Evolutionary conservation across 2,888 invertebrate species (phyloP).

Genomic region (Spialia ferax): DNA sequence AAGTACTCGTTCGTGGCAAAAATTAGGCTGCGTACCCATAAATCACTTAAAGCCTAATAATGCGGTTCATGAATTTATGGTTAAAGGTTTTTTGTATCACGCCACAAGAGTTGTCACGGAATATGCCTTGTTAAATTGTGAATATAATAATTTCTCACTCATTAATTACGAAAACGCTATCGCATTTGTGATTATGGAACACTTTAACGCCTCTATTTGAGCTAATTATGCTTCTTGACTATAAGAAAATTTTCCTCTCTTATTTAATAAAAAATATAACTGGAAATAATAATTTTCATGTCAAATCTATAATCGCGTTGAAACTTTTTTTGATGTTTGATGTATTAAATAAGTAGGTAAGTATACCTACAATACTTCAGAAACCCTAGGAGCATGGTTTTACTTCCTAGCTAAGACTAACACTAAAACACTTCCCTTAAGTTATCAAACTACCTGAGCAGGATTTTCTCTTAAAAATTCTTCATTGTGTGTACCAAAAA

Average conservation of each 20-base stretch:
- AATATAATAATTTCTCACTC: conserved; percentile 37
- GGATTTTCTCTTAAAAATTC: too few species aligned
- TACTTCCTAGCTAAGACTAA: too few species aligned
- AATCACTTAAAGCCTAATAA: conserved; percentile 47
- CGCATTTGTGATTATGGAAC: conserved; percentile 30
- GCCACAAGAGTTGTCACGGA: conserved; percentile 34
- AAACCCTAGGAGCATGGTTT: too few species aligned
- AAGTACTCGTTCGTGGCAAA: conserved; percentile 45
- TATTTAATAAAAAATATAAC: background rate
- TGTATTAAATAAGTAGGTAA: too few species aligned
- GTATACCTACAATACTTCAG: too few species aligned
- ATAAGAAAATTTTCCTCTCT: background rate
- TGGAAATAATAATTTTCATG: background rate
- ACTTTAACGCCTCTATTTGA: conserved; percentile 35
- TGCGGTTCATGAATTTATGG: conserved; percentile 38
- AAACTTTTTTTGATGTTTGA: too few species aligned
- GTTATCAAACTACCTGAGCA: too few species aligned
- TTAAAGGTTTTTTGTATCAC: conserved; percentile 36
- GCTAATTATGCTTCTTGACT: background rate
- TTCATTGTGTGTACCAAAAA: background rate
- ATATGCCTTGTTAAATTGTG: conserved; percentile 25
- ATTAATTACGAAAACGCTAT: conserved; percentile 34
- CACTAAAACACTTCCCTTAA: too few species aligned
- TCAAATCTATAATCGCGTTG: background rate
- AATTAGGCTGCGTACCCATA: conserved; percentile 46